These are phyloP conservation scores for Grallaria varia DNA, from an alignment of 2,113 vertebrate species.

Conservation along the genomic window DNA sequence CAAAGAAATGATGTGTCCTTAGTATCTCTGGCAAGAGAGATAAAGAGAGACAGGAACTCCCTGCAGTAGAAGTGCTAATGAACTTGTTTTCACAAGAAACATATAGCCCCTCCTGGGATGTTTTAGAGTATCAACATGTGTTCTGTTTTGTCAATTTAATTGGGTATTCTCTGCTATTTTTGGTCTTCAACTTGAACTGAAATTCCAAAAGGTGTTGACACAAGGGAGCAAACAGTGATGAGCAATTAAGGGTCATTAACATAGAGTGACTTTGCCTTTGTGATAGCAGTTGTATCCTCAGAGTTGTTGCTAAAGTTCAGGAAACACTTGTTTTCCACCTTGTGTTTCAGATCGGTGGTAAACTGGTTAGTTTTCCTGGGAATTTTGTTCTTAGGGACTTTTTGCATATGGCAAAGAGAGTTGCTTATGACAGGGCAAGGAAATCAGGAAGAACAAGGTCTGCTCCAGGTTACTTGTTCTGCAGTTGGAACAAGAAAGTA, in stretches of 20 bases:
- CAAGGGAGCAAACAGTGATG: neutral
- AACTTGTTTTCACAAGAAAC: neutral
- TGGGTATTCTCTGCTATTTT: neutral
- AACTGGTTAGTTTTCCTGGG: neutral
- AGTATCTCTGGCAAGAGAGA: neutral
- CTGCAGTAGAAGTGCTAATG: neutral
- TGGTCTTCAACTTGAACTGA: neutral
- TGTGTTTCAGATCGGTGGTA: neutral
- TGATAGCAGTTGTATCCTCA: neutral
- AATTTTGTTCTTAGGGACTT: neutral
- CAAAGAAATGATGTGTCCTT: neutral
- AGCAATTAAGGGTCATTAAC: conserved; percentile 11
- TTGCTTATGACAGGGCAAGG: neutral
- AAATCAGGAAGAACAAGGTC: neutral
- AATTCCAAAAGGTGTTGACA: neutral
- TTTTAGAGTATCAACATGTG: neutral
- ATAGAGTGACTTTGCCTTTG: neutral
- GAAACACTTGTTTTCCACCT: neutral
- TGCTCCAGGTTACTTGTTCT: neutral
- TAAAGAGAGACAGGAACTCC: neutral
- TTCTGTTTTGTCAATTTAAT: neutral
- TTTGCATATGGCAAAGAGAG: neutral
- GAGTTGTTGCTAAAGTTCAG: neutral
- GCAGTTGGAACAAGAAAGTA: neutral
- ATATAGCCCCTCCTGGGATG: neutral